Percentiles rank a stretch among this genome's conserved stretches.
phyloP scores from a whole-genome alignment of 2,888 invertebrate species.

The Dasypolia templi region DNA sequence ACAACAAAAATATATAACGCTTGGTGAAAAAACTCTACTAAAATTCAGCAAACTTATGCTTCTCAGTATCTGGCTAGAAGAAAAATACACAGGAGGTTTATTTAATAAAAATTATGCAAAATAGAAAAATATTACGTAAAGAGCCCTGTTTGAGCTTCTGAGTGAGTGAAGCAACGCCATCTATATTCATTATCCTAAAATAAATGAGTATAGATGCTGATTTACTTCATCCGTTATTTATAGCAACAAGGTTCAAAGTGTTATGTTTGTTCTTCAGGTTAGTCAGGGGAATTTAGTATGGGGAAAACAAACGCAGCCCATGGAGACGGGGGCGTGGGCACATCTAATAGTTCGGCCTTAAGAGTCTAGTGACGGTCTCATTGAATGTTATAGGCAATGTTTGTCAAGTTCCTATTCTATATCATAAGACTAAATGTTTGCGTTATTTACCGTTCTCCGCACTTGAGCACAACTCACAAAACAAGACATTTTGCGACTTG shows the following conservation, averaged over 20 bases:
- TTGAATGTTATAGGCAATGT: not conserved
- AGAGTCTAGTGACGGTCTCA: not conserved
- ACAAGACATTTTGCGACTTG: not conserved
- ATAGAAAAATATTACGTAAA: slow-evolving; percentile 15
- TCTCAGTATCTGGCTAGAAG: not conserved
- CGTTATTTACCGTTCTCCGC: not conserved
- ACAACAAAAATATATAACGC: too few relatives aligned
- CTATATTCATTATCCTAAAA: slow-evolving; percentile 32
- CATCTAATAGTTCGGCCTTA: not conserved
- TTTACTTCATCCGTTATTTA: slow-evolving; percentile 23
- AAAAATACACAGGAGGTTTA: not conserved
- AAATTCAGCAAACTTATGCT: not conserved
- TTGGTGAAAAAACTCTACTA: not conserved
- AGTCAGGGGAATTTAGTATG: not conserved
- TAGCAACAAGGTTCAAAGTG: slow-evolving; percentile 28
- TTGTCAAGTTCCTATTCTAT: not conserved
- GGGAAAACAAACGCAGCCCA: not conserved
- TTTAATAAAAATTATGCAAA: not conserved
- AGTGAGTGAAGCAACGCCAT: slow-evolving; percentile 11
- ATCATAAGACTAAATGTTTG: not conserved
- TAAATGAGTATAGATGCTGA: slow-evolving; percentile 28
- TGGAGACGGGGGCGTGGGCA: not conserved
- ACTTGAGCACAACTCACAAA: not conserved
- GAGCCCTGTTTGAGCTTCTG: slow-evolving; percentile 8
- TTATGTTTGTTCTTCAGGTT: slow-evolving; percentile 3